phyloP scores from a whole-genome alignment of 2,113 vertebrate genomes.

The Pygoscelis antarcticus region DNA sequence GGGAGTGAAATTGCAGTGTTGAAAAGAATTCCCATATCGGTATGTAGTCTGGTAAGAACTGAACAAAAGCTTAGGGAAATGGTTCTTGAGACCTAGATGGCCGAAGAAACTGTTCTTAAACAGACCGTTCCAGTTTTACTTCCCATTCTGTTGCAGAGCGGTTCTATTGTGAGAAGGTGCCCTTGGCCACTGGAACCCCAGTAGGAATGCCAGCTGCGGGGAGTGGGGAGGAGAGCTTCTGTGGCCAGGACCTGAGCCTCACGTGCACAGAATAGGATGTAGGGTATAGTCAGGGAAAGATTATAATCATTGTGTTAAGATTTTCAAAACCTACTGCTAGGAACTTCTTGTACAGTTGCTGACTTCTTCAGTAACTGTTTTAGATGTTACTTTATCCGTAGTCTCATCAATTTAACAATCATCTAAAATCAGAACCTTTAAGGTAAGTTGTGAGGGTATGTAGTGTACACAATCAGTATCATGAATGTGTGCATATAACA shows the following conservation, averaged over 20 bases:
- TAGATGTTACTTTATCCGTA: background rate
- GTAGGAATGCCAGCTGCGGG: background rate
- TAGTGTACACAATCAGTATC: background rate
- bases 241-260: background rate
- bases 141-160: background rate
- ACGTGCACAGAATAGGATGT: background rate
- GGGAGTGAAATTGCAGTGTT: background rate
- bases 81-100: background rate
- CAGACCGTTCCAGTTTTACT: background rate
- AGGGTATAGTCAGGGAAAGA: background rate
- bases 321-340: background rate
- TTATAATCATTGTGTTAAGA: background rate
- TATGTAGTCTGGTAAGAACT: background rate
- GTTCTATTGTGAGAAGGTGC: fast-evolving
- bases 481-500: background rate
- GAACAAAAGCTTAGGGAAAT: background rate
- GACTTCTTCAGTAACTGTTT: background rate
- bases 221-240: background rate
- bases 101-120: background rate
- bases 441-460: background rate
- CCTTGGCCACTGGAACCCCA: fast-evolving
- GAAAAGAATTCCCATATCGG: background rate
- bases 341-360: fast-evolving
- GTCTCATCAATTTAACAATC: background rate
- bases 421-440: background rate